phyloP scores from a whole-genome alignment of 2,113 vertebrate species.

The Austrofundulus limnaeus region DNA sequence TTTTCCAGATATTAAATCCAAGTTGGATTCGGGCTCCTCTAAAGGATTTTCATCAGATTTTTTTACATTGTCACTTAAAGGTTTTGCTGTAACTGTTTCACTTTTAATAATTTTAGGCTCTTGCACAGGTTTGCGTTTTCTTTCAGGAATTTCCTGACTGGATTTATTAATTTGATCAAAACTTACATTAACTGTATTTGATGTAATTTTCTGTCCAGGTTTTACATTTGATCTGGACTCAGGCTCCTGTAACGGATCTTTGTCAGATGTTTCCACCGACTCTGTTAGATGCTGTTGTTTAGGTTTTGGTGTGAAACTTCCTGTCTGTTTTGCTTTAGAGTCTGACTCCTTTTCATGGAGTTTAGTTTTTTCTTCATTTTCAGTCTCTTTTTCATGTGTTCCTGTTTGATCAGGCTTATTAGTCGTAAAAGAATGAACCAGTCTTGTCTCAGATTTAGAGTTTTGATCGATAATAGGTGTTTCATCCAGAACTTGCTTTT shows the following conservation, averaged over 20 bases:
- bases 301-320: not conserved
- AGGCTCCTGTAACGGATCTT: not conserved
- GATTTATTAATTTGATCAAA: not conserved
- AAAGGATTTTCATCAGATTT: not conserved
- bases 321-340: not conserved
- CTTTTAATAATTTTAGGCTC: not conserved
- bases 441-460: slow-evolving; percentile 14
- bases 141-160: not conserved
- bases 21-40: not conserved
- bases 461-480: slow-evolving; percentile 21
- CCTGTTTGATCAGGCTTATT: slow-evolving; percentile 1
- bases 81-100: not conserved
- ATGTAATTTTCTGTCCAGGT: slow-evolving; percentile 10
- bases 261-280: not conserved
- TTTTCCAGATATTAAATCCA: slow-evolving; percentile 13
- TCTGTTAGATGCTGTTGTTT: slow-evolving; percentile 8
- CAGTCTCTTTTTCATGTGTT: slow-evolving; percentile 9
- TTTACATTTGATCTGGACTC: slow-evolving; percentile 15
- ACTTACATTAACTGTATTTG: not conserved
- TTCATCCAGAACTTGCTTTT: not conserved
- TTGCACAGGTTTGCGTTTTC: not conserved
- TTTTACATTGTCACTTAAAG: not conserved
- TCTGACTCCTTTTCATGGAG: not conserved
- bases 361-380: slow-evolving; percentile 27
- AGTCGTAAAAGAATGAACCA: not conserved